Evolutionary conservation across 2,888 invertebrate genomes (phyloP), one percentile per base, ranked within the genome.

Genomic region (Phortica magna): DNA sequence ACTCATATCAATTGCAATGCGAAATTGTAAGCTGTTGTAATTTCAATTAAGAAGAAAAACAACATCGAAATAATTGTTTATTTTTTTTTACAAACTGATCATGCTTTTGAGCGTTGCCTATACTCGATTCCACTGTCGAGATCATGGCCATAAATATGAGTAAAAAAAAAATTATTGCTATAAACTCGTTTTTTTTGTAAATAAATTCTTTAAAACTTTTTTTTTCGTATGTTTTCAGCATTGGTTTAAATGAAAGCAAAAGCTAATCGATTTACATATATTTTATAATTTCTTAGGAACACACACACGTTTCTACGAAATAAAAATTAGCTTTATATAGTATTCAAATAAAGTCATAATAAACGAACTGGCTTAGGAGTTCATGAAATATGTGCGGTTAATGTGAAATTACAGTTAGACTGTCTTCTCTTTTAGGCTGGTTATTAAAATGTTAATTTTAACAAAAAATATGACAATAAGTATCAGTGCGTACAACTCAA

Each of bases 131-230:
- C 41, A 41, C 41, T 5, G 22, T 65, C 65, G 41, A 41, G 65
- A 65, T 65, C 65, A 41, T n/a, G n/a, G 41, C 41, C 65, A 39
- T n/a, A n/a, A n/a, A 41, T n/a, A 41, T 39, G 9, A 2, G n/a
- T 9, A 41, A n/a, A 65, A 65, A 41, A 41, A 39, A 65, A 19
- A 65, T 17, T 39, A 41, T 53, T 12, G 12, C n/a, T 53, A 41
- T 1, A 65, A 65, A 65, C 65, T 41, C n/a, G 65, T 65, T 65
- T 65, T 65, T 39, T 12, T n/a, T 10, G 39, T 41, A 31, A 31
- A 31, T 1, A 31, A 31, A 31, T 31, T 31, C 31, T 31, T 31
- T 1, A 4, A 4, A 1, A 31, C 31, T 31, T 31, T 31, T 31
- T 31, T 31, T 1, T 31, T 31, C 48, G 10, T 48, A 2, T 9